Base-by-base conservation (phyloP, 2,797 vertebrate genomes). In the Chelidonichthys spinosus region DNA sequence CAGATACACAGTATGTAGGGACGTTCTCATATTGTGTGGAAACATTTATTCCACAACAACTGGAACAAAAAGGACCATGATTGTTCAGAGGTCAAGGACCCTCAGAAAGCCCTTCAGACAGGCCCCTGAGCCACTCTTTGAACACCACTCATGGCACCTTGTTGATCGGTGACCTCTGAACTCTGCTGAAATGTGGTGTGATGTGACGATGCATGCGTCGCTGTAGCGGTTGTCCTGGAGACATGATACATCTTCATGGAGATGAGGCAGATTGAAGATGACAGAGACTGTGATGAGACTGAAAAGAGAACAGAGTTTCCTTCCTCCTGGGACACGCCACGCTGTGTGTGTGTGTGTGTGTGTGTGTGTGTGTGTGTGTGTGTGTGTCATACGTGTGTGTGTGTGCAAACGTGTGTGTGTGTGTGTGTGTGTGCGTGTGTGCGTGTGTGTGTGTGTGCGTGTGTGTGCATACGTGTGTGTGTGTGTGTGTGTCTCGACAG, bases 261-360 rank as follows among this genome's bases (percentile, higher is more conserved):
- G 79, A 87, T 63, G 84, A 87, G 85, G 79, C 77, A 81, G 83
- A 85, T 82, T 85, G 82, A 81, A 87, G 87, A 86, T 89, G 89
- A 88, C 82, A 85, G 87, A 85, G 62, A 33, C 63, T 74, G 74
- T 85, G 85, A 87, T 88, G 87, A 86, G 78, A 87, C 84, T 60
- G 81, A 81, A 83, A 63, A 83, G 79, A 82, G 75, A 85, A 76
- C 69, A 79, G 81, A 85, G 82, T 81, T 85, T 13, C 33, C 55
- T 69, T 79, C 75, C 81, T 90, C 82, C 72, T 79, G 81, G 84
- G 86, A 89, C 72, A 49, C 72, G 46, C 54, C n/a, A n/a, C n/a
- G n/a, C n/a, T 0, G 14, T 18, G 1, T 50, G 14, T 56, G 56
- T 68, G 47, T 68, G 55, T 47, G 56, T 69, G 67, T 40, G n/a